These are phyloP conservation scores for Acheta domesticus DNA, from an alignment of 2,888 invertebrate genomes.

Conservation along the genomic window DNA sequence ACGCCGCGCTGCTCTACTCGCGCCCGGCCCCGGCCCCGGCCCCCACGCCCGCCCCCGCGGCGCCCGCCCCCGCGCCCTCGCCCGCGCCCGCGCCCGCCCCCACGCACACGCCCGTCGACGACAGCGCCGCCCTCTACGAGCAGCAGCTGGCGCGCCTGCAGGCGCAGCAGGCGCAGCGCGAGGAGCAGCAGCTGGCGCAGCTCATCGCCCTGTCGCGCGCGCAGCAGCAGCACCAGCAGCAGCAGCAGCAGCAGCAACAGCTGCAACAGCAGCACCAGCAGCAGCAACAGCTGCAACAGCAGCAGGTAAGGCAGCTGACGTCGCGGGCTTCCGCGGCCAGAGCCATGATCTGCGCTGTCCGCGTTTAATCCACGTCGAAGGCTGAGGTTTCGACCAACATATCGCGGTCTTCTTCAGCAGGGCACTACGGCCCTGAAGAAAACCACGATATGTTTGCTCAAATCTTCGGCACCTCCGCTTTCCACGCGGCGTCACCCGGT, in stretches of 20 bases:
- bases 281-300: too few species aligned
- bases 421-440: too few species aligned
- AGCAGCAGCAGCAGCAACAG: neutral
- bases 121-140: neutral
- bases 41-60: constrained; percentile 29
- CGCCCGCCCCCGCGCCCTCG: constrained; percentile 29
- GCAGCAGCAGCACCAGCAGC: constrained; percentile 32
- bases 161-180: neutral
- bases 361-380: too few species aligned
- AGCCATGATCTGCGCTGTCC: too few species aligned
- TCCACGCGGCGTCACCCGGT: too few species aligned
- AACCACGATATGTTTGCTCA: too few species aligned
- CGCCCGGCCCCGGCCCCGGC: constrained; percentile 12
- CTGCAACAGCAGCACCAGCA: too few species aligned
- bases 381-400: too few species aligned
- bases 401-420: too few species aligned
- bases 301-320: too few species aligned
- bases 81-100: constrained; percentile 22
- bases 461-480: too few species aligned
- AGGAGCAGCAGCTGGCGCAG: neutral
- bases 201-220: constrained; percentile 23
- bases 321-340: too few species aligned
- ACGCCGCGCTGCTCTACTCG: constrained; percentile 18
- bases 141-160: neutral
- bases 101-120: neutral